These are phyloP conservation scores for Platygyra sinensis DNA, from an alignment of 64 coral and sea anemone genomes.

Conservation along the genomic window DNA sequence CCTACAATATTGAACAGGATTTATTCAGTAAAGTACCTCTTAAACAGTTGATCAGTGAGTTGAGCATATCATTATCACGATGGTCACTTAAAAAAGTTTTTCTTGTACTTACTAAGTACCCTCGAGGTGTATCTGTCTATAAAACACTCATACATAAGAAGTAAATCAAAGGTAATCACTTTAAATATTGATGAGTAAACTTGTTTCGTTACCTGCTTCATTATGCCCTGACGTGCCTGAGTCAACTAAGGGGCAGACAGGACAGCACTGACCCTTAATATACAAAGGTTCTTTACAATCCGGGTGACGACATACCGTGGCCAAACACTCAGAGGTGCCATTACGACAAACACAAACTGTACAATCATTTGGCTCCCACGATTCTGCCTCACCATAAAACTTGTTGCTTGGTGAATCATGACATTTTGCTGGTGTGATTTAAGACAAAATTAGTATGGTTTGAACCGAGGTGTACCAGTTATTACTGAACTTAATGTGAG, in stretches of 20 bases:
- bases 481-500: neutral
- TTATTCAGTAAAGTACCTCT: no score
- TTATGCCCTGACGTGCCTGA: conserved; percentile 16
- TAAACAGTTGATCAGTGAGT: no score
- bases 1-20: no score
- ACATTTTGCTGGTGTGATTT: conserved; percentile 28
- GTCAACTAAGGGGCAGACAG: conserved; percentile 53
- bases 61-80: no score
- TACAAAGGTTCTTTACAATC: conserved; percentile 78
- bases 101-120: no score
- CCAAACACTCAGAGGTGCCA: conserved; percentile 70
- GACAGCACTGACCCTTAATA: conserved; percentile 85
- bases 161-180: no score
- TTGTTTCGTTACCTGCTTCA: conserved; percentile 17
- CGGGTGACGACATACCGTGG: conserved; percentile 86
- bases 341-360: conserved; percentile 75
- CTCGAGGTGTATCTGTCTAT: no score
- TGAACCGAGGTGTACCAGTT: neutral
- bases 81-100: no score
- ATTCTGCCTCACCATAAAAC: conserved; percentile 71
- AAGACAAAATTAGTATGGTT: neutral
- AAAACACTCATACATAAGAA: no score
- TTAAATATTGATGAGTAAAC: neutral
- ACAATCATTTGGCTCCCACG: conserved; percentile 93
- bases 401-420: conserved; percentile 77